Conservation (phyloP, 2,888 invertebrate genomes). For the Anaspis maculata region DNA sequence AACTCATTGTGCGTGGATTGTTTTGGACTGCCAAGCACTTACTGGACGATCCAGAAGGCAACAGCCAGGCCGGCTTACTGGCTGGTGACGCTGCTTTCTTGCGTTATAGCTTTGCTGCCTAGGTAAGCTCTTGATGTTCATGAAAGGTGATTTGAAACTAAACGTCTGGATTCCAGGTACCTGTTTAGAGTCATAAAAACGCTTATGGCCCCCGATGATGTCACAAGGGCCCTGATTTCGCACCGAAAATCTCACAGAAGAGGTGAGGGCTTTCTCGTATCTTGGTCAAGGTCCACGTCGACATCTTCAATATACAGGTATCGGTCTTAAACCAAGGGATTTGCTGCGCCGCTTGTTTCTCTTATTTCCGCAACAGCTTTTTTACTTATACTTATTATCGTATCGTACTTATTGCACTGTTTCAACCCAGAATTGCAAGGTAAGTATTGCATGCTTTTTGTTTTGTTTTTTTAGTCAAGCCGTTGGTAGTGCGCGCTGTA, state of each 20-base stretch:
- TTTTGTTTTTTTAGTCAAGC: too few species aligned
- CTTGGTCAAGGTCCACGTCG: slow-evolving; percentile 54
- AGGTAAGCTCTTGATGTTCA: slow-evolving; percentile 62
- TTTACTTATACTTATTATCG: too few species aligned
- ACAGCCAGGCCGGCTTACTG: slow-evolving; percentile 70
- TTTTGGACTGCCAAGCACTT: slow-evolving; percentile 78
- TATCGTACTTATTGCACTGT: too few species aligned
- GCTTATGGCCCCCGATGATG: slow-evolving; percentile 64
- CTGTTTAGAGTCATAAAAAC: slow-evolving; percentile 60
- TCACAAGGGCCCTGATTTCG: slow-evolving; percentile 60
- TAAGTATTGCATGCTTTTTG: too few species aligned
- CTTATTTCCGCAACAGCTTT: too few species aligned
- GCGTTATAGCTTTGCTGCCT: slow-evolving; percentile 72
- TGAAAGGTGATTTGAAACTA: too few species aligned
- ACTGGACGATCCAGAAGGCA: slow-evolving; percentile 76
- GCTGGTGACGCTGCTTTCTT: slow-evolving; percentile 68
- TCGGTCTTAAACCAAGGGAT: slow-evolving; percentile 13
- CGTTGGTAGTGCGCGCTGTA: too few species aligned
- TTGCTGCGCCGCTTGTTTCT: neutral
- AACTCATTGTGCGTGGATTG: slow-evolving; percentile 75
- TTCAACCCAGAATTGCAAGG: too few species aligned
- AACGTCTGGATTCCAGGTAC: slow-evolving; percentile 60
- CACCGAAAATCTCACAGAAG: slow-evolving; percentile 48
- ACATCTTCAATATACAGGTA: slow-evolving; percentile 54
- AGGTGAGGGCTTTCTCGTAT: slow-evolving; percentile 56